Percentiles rank a stretch among this genome's conserved stretches.
Conservation (phyloP, 2,113 vertebrate species). For the Sylvicapra grimmia region DNA sequence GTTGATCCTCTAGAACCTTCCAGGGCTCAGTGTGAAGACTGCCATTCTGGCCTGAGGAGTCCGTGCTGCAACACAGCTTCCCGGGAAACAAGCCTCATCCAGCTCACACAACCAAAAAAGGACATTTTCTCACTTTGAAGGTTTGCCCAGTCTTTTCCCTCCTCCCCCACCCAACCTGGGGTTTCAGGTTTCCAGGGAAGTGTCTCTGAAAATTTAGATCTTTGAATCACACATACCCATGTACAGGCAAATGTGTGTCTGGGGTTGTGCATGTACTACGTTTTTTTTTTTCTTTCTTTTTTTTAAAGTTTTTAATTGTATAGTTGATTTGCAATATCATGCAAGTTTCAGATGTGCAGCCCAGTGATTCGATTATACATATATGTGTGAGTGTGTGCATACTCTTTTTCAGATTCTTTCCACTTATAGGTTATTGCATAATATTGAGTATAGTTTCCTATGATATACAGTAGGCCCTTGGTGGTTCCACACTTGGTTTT, state of each 20-base stretch:
- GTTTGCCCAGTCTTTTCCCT: conserved; percentile 29
- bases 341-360: neutral
- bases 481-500: neutral
- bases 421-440: neutral
- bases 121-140: conserved; percentile 66
- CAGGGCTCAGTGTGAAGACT: neutral
- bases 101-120: conserved; percentile 77
- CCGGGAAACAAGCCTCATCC: neutral
- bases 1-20: too few species aligned
- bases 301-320: neutral
- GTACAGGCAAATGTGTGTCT: neutral
- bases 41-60: neutral
- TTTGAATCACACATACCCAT: neutral
- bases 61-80: neutral
- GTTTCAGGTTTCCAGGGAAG: conserved; percentile 53
- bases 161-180: conserved; percentile 14
- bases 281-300: neutral
- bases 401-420: neutral
- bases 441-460: neutral
- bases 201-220: neutral
- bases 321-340: neutral
- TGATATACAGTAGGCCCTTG: neutral
- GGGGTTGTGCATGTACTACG: too few species aligned
- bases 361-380: neutral
- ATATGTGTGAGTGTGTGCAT: too few species aligned